These are phyloP conservation scores for Aphidius colemani DNA, from an alignment of 2,888 invertebrate species.

Conservation along the genomic window DNA sequence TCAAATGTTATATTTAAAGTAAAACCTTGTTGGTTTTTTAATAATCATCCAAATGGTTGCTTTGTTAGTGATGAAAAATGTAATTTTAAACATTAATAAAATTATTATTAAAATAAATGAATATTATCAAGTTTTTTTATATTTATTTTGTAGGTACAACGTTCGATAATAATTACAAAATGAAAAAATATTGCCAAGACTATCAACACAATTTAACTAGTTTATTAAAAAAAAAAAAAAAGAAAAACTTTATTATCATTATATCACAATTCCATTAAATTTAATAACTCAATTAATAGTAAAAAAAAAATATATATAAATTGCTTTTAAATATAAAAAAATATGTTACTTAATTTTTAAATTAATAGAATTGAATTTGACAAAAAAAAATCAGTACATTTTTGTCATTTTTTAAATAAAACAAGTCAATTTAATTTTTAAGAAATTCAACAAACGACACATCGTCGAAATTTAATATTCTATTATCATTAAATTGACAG, in stretches of 20 bases:
- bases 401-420: not conserved
- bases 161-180: not conserved
- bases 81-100: constrained; percentile 70
- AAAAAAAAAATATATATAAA: not conserved
- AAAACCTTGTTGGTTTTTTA: constrained; percentile 82
- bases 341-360: not conserved
- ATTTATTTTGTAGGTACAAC: constrained; percentile 6
- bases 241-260: constrained; percentile 19
- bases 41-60: constrained; percentile 87
- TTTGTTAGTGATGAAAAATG: constrained; percentile 70
- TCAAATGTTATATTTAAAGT: constrained; percentile 57
- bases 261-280: constrained; percentile 20
- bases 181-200: constrained; percentile 5
- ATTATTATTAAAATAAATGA: too few species aligned
- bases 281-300: constrained; percentile 12
- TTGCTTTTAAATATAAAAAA: not conserved
- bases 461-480: constrained; percentile 47
- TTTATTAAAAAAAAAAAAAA: constrained; percentile 6
- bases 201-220: constrained; percentile 15
- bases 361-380: not conserved
- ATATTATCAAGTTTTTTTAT: too few species aligned
- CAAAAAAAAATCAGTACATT: not conserved
- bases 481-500: constrained; percentile 36
- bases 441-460: constrained; percentile 48
- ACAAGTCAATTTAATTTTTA: constrained; percentile 32